These are phyloP conservation scores for Galemys pyrenaicus DNA, from an alignment of 2,113 vertebrate genomes.

Conservation along the genomic window DNA sequence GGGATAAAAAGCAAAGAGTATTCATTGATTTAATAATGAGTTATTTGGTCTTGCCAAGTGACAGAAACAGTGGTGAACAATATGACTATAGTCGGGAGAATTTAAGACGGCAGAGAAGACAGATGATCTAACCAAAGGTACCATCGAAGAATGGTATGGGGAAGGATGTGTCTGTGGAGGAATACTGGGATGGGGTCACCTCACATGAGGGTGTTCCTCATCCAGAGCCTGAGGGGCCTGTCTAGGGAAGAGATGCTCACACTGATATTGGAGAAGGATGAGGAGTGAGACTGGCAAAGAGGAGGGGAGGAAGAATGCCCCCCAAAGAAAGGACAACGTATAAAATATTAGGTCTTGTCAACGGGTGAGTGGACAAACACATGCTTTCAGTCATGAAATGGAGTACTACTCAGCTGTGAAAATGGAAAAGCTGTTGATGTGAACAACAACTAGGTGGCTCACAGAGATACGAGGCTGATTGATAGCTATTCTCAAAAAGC, in stretches of 20 bases:
- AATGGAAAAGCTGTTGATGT: neutral
- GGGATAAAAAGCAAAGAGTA: neutral
- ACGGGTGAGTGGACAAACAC: neutral
- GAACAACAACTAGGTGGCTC: neutral
- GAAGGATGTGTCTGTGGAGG: neutral
- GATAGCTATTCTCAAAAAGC: neutral
- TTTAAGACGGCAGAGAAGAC: neutral
- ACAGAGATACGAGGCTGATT: neutral
- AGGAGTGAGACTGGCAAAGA: neutral
- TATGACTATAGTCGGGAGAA: neutral
- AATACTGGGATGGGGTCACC: fast-evolving
- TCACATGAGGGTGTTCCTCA: neutral
- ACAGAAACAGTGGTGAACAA: neutral
- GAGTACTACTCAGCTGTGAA: neutral
- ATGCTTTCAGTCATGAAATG: neutral
- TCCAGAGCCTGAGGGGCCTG: neutral
- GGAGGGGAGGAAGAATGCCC: neutral
- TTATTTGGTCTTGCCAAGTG: neutral
- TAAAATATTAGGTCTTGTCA: neutral
- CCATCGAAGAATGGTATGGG: too few species aligned
- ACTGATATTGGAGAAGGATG: neutral
- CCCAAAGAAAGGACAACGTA: neutral
- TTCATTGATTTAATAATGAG: neutral
- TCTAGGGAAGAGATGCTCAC: neutral
- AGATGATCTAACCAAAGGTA: neutral